phyloP scores from a whole-genome alignment of 2,888 invertebrate species.

The Frankliniella intonsa region DNA sequence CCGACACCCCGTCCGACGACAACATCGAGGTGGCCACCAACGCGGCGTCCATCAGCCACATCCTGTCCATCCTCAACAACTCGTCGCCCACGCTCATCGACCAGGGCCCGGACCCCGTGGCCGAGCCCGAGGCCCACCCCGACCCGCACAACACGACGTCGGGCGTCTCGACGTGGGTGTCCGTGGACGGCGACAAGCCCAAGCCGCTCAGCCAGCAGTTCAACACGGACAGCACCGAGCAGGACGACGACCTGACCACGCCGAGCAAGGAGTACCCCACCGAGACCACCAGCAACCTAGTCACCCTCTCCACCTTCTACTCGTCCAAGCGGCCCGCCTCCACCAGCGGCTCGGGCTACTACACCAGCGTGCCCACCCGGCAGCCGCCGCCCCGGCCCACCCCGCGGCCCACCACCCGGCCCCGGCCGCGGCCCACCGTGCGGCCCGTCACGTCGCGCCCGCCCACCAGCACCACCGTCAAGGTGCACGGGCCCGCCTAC shows the following conservation, averaged over 20 bases:
- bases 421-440: not conserved
- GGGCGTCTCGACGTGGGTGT: constrained; percentile 45
- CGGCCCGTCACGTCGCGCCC: not conserved
- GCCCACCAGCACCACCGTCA: constrained; percentile 6
- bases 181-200: constrained; percentile 39
- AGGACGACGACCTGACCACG: constrained; percentile 8
- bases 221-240: not conserved
- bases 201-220: constrained; percentile 20
- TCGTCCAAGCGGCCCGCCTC: constrained; percentile 14
- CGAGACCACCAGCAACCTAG: constrained; percentile 18
- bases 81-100: constrained; percentile 38
- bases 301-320: constrained; percentile 6
- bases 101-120: constrained; percentile 37
- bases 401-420: not conserved
- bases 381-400: not conserved
- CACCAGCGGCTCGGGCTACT: not conserved
- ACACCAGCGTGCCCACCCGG: constrained; percentile 14
- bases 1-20: constrained; percentile 42
- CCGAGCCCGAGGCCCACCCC: constrained; percentile 35
- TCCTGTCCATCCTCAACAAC: constrained; percentile 48
- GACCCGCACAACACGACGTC: constrained; percentile 43
- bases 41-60: constrained; percentile 46
- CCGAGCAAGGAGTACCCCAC: constrained; percentile 18
- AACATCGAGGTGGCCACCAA: constrained; percentile 39
- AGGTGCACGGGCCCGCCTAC: constrained; percentile 28